Evolutionary conservation across 2,888 invertebrate species (phyloP), one percentile per base, ranked within the genome.

Genomic region (Priocnemis perturbator): DNA sequence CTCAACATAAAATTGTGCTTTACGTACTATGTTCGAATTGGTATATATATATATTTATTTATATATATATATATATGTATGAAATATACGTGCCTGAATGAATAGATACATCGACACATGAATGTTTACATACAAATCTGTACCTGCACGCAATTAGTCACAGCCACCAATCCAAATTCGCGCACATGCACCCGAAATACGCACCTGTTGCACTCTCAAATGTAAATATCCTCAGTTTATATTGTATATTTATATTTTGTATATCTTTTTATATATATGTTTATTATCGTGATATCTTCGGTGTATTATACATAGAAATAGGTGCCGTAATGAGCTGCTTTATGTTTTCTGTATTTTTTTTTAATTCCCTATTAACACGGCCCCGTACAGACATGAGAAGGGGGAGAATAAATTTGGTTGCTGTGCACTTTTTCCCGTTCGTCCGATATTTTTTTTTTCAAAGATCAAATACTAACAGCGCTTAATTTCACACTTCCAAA

Each of bases 261-360:
- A 47, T 62, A 23, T 63, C 52, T 67, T 44, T 63, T 61, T 66
- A 26, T 68, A 62, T 70, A 58, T 77, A 74, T 67, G 58, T 69
- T 73, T 76, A 80, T 76, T 78, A 75, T 73, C 73, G 78, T 67
- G 61, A 71, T 77, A 67, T 78, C 58, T 65, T 74, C 50, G 71
- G 81, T 84, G 84, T 85, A 85, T 86, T 76, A 84, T 84, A 83
- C 84, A 84, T 83, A 87, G 81, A 87, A 86, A 84, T 85, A 84
- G 84, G 84, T 87, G 87, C 81, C 84, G 81, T 85, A 86, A 85
- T 85, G 81, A 86, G 83, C 83, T 84, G 83, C 82, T 81, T 37
- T 37, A 57, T 67, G 50, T 67, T 58, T 23, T 64, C 82, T 81
- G 2, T 37, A 55, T 67, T 5, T 67, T 61, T 23, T 64, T 30